Base-by-base conservation (phyloP, 2,888 invertebrate genomes). In the Xestia c-nigrum region DNA sequence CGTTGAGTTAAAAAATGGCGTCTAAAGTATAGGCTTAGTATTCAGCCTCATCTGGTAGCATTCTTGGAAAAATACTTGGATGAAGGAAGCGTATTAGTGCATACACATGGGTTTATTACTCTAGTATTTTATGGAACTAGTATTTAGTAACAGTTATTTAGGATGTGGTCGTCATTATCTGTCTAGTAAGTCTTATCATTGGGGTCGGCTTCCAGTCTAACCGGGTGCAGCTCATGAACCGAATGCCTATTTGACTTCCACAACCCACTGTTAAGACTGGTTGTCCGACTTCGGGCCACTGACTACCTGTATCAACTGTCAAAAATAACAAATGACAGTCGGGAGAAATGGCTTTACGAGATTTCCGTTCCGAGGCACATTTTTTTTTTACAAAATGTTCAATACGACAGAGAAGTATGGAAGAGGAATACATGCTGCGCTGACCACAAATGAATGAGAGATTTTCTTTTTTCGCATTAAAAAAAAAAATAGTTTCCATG, bases 51-150 rank as follows among this genome's bases (percentile, higher is more conserved):
- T 21, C 14, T 50, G 19, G 5, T 40, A 67, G 61, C 31, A 70
- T 61, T 66, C 63, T 63, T n/a, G 66, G 83, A 67, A 83, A 73
- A 78, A 57, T 70, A 70, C 83, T 61, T 16, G 52, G 14, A 59
- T 59, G 24, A 55, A 38, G 38, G n/a, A n/a, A n/a, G 43, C 21
- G 31, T 50, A 66, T 65, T 65, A 69, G 14, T 78, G 55, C 72
- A 72, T 72, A 46, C 57, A 46, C 57, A 24, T n/a, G 24, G 40
- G 16, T 40, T 59, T 21, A 83, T 75, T 75, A 4, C 40, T 65
- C 38, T 4, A 40, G 70, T 83, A 71, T 43, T 43, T 55, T 64
- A 31, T 7, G 52, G 55, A 61, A 65, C 74, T 12, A 31, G 68
- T 71, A 70, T 68, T 63, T 50, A 40, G 63, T 68, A 78, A 40